Conservation (phyloP, 2,797 vertebrate species). For the Microhierax caerulescens region DNA sequence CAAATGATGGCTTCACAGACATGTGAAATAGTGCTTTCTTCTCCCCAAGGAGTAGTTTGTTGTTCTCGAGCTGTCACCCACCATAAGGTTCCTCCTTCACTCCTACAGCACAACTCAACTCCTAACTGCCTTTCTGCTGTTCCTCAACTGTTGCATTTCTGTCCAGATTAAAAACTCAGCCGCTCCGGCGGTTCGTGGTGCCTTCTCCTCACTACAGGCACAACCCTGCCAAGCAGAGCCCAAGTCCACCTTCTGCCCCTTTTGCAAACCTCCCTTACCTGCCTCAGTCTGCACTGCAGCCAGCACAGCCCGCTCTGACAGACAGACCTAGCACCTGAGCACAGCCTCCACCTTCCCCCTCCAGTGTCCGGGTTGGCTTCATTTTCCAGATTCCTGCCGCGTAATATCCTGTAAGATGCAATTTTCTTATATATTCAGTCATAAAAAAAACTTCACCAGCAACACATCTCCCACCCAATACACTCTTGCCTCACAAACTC, state of each 20-base stretch:
- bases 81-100: background rate
- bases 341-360: background rate
- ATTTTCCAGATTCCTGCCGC: background rate
- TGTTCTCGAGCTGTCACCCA: background rate
- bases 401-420: background rate
- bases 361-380: background rate
- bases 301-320: fast-evolving
- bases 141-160: background rate
- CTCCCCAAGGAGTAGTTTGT: background rate
- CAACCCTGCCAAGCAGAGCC: background rate
- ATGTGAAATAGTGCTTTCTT: background rate
- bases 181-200: fast-evolving
- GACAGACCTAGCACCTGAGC: background rate
- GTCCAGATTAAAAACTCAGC: background rate
- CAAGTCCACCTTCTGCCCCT: background rate
- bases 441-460: background rate
- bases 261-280: background rate
- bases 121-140: background rate
- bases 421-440: background rate
- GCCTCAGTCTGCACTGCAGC: background rate
- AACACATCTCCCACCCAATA: background rate
- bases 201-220: background rate
- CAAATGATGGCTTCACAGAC: background rate
- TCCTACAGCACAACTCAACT: background rate
- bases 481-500: background rate